Evolutionary conservation across 2,888 invertebrate species (phyloP).

Genomic region (Chymomyza caudatula): DNA sequence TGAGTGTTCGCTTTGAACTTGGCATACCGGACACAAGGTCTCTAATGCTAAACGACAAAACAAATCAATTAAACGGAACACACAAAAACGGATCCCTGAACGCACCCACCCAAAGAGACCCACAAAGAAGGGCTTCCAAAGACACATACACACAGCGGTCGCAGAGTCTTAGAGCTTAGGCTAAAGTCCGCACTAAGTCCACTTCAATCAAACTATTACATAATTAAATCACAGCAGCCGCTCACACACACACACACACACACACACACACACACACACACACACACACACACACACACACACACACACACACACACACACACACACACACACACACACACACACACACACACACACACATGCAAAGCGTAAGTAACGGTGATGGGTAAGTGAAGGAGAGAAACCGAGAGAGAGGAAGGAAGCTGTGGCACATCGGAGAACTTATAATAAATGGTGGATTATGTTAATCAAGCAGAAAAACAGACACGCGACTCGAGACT

Average conservation of each 20-base stretch:
- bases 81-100: conserved; percentile 18
- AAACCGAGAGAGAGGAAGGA: neutral
- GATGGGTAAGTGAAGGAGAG: neutral
- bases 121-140: neutral
- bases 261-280: neutral
- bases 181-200: conserved; percentile 54
- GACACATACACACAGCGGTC: conserved; percentile 1
- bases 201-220: conserved; percentile 72
- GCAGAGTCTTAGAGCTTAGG: conserved; percentile 44
- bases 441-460: conserved; percentile 69
- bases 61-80: conserved; percentile 63
- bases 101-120: neutral
- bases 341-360: neutral
- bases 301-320: conserved; percentile 12
- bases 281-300: neutral
- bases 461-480: conserved; percentile 71
- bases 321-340: conserved; percentile 19
- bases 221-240: conserved; percentile 62
- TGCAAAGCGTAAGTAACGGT: neutral
- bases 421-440: conserved; percentile 28
- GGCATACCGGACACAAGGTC: conserved; percentile 39
- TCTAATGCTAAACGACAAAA: conserved; percentile 37
- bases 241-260: conserved; percentile 27
- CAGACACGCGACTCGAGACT: conserved; percentile 46
- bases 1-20: conserved; percentile 37